Evolutionary conservation across 1,140 invertebrate species (phyloP), one percentile per base, ranked within the genome.

Genomic region (Venturia canescens): DNA sequence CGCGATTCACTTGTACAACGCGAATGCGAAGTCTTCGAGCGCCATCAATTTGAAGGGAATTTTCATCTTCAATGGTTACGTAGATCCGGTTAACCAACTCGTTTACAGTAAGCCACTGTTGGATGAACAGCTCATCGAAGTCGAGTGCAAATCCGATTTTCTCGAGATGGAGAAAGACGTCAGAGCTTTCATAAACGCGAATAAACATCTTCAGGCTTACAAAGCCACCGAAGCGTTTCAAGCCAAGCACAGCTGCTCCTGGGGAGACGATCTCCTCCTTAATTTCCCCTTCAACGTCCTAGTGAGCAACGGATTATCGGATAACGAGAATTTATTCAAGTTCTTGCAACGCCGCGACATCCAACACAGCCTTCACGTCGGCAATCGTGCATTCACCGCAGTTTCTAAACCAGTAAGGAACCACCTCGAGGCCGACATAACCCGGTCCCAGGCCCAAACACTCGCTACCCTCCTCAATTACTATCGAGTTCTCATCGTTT

Each of bases 51-150:
- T 96, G 0, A 94, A 95, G 90, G 96, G 95, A 44, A 88, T 98
- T 80, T 95, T 96, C 0, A 97, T 98, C 87, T 97, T 97, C 0
- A 97, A 98, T 91, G 97, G 97, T 0, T 90, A 97, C 0, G 95
- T 94, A 80, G 97, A 98, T 91, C 97, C 97, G 0, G 91, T 94
- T 31, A 94, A 96, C 87, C 96, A 97, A 92, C 87, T 96, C 0
- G n/a, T n/a, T n/a, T n/a, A n/a, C n/a, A n/a, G n/a, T n/a, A n/a
- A n/a, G n/a, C n/a, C n/a, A n/a, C n/a, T n/a, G n/a, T n/a, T n/a
- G 89, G 94, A 15, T 98, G 97, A 87, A 95, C 96, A 7, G 94
- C 90, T 97, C 3, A 90, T 97, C 67, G 97, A 97, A 87, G 92
- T 92, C 74, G 94, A 94, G 82, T 93, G 93, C 6, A 91, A 93